Conservation (phyloP, 2,888 invertebrate genomes). For the Lasioglossum figueresi region DNA sequence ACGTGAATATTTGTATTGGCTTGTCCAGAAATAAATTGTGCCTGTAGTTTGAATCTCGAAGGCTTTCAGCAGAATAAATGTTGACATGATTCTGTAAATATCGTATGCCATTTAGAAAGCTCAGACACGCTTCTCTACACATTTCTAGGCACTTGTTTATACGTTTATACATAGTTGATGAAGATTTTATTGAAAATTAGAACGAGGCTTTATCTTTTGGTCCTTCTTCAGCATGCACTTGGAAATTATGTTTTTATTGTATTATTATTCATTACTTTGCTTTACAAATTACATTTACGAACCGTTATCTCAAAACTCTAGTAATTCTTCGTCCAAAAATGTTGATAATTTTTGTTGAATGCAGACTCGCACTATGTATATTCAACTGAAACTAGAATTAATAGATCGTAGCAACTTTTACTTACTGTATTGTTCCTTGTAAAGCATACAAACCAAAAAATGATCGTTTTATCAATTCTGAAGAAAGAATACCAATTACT, state of each 20-base stretch:
- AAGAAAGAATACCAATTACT: too few relatives aligned
- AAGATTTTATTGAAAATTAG: not conserved
- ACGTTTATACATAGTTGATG: not conserved
- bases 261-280: too few relatives aligned
- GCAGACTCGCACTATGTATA: too few relatives aligned
- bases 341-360: too few relatives aligned
- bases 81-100: conserved; percentile 8
- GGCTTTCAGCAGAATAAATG: conserved; percentile 7
- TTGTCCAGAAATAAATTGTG: not conserved
- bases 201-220: not conserved
- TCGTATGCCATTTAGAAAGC: not conserved
- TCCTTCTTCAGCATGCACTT: not conserved
- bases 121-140: not conserved
- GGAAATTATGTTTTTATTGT: not conserved
- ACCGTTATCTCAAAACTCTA: too few relatives aligned
- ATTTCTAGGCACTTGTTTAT: not conserved
- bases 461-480: too few relatives aligned
- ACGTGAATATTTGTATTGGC: conserved; percentile 6
- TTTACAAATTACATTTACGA: too few relatives aligned
- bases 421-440: too few relatives aligned
- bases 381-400: too few relatives aligned
- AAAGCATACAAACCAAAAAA: too few relatives aligned
- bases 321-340: too few relatives aligned
- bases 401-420: too few relatives aligned
- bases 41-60: not conserved